These are phyloP conservation scores for Keiferia lycopersicella DNA, from an alignment of 2,888 invertebrate genomes.

Conservation along the genomic window DNA sequence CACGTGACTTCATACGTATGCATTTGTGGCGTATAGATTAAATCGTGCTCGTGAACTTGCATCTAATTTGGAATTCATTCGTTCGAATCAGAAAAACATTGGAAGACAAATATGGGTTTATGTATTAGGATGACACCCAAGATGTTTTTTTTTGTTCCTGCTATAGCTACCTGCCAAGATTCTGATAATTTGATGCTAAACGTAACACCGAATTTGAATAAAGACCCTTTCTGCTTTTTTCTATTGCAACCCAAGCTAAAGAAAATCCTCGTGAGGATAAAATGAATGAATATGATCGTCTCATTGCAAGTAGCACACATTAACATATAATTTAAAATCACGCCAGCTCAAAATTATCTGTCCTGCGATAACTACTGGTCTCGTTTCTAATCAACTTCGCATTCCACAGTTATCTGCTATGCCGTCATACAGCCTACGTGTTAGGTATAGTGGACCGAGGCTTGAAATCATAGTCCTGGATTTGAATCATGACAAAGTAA, in stretches of 20 bases:
- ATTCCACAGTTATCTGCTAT: constrained; percentile 70
- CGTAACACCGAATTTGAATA: too few relatives aligned
- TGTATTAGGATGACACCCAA: too few relatives aligned
- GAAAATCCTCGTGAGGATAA: too few relatives aligned
- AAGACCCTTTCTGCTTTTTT: too few relatives aligned
- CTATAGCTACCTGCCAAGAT: background rate
- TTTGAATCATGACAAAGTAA: constrained; percentile 2
- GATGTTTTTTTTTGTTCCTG: too few relatives aligned
- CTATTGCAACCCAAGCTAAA: too few relatives aligned
- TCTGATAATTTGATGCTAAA: too few relatives aligned
- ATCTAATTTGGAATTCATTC: constrained; percentile 7
- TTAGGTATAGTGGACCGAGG: constrained; percentile 43
- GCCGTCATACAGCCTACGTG: constrained; percentile 62
- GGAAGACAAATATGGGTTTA: background rate
- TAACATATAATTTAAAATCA: constrained; percentile 30
- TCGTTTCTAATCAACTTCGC: constrained; percentile 75
- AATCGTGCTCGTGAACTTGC: constrained; percentile 12
- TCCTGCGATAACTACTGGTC: constrained; percentile 69
- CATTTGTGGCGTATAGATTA: constrained; percentile 8
- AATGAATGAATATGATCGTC: too few relatives aligned
- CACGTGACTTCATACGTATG: constrained; percentile 20
- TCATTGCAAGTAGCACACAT: background rate
- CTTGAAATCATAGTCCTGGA: constrained; percentile 46
- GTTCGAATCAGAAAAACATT: background rate
- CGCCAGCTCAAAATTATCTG: constrained; percentile 61